Evolutionary conservation across 2,888 invertebrate genomes (phyloP).

Genomic region (Clistopyga incitator): DNA sequence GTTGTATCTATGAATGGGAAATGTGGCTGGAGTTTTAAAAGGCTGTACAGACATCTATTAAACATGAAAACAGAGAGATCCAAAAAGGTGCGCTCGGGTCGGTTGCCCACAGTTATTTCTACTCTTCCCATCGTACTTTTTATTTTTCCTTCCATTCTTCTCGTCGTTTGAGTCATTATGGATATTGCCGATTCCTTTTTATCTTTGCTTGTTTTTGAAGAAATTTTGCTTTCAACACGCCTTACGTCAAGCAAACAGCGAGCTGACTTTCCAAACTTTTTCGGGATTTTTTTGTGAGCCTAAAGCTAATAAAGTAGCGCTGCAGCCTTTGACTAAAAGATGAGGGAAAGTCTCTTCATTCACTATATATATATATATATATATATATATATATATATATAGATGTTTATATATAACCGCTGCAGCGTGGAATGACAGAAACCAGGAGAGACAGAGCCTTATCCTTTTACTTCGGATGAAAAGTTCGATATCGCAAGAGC

Average conservation of each 20-base stretch:
- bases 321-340: constrained; percentile 29
- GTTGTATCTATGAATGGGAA: constrained; percentile 22
- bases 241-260: constrained; percentile 10
- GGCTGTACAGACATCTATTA: neutral
- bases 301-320: constrained; percentile 12
- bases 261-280: constrained; percentile 4
- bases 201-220: neutral
- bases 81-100: neutral
- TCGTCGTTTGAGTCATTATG: neutral
- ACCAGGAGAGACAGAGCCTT: constrained; percentile 35
- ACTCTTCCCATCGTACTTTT: constrained; percentile 6
- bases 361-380: neutral
- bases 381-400: neutral
- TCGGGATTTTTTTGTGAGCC: neutral
- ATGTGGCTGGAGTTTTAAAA: constrained; percentile 10
- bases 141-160: constrained; percentile 14
- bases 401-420: neutral
- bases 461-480: constrained; percentile 57
- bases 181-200: constrained; percentile 26
- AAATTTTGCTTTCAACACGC: neutral
- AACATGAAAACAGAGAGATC: neutral
- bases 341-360: constrained; percentile 31
- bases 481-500: constrained; percentile 61
- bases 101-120: constrained; percentile 2
- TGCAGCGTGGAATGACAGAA: constrained; percentile 28